Conservation (phyloP, 2,888 invertebrate species). For the Pachymerium ferrugineum region DNA sequence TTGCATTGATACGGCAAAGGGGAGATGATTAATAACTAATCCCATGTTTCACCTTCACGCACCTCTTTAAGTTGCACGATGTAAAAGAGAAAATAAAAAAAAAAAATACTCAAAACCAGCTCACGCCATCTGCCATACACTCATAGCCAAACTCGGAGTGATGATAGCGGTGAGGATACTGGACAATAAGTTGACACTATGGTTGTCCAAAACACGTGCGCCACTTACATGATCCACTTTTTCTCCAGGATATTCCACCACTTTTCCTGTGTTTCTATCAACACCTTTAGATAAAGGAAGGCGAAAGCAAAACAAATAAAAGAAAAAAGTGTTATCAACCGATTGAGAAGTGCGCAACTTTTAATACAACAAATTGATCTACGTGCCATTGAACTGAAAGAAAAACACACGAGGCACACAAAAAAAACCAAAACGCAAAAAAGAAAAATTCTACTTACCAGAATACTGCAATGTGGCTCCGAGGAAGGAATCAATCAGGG, state of each 20-base stretch:
- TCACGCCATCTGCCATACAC: constrained; percentile 50
- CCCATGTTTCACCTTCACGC: background rate
- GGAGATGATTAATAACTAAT: background rate
- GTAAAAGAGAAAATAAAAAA: background rate
- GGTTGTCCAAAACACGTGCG: constrained; percentile 69
- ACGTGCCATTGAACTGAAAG: too few relatives aligned
- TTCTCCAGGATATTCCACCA: constrained; percentile 66
- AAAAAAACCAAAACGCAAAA: background rate
- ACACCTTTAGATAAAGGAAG: constrained; percentile 54
- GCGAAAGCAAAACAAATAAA: constrained; percentile 32
- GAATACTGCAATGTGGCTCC: constrained; percentile 83
- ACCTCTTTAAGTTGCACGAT: background rate
- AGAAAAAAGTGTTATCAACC: background rate
- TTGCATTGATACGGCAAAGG: constrained; percentile 17
- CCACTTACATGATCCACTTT: constrained; percentile 72
- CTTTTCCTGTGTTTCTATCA: constrained; percentile 57
- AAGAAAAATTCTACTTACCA: constrained; percentile 53
- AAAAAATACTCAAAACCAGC: background rate
- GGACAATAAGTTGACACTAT: constrained; percentile 78
- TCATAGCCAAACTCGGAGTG: constrained; percentile 60
- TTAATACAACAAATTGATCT: too few relatives aligned
- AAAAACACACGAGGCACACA: too few relatives aligned
- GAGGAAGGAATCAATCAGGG: constrained; percentile 72
- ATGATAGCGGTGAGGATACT: constrained; percentile 66
- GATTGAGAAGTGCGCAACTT: too few relatives aligned